Conservation (phyloP, 2,888 invertebrate genomes). For the Geotrupes spiniger region DNA sequence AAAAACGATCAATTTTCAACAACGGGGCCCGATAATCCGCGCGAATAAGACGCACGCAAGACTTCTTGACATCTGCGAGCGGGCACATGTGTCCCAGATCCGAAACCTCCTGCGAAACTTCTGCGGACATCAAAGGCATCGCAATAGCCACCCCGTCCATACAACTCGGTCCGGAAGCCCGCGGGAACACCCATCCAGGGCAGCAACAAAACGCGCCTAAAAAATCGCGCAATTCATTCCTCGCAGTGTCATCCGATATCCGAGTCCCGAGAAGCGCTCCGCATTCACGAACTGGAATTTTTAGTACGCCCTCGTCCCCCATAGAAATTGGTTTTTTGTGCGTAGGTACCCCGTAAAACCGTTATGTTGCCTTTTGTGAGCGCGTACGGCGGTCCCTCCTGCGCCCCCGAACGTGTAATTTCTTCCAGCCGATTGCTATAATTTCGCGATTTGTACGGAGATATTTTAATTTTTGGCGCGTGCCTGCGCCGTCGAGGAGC, state of each 20-base stretch:
- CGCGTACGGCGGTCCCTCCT: constrained; percentile 29
- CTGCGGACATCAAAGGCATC: constrained; percentile 6
- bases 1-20: too few species aligned
- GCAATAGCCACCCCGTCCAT: constrained; percentile 20
- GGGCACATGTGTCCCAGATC: not conserved
- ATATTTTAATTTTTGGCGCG: constrained; percentile 49
- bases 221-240: constrained; percentile 40
- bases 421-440: constrained; percentile 44
- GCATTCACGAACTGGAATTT: constrained; percentile 32
- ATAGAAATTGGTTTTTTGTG: constrained; percentile 42
- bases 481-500: constrained; percentile 30
- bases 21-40: too few species aligned
- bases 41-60: too few species aligned
- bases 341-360: constrained; percentile 36
- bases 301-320: constrained; percentile 36
- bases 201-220: constrained; percentile 42
- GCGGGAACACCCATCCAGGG: constrained; percentile 43
- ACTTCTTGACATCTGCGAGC: too few species aligned
- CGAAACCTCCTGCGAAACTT: constrained; percentile 1
- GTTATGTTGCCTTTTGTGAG: constrained; percentile 42
- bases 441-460: constrained; percentile 45
- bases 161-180: constrained; percentile 47
- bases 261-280: constrained; percentile 36
- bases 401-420: constrained; percentile 42
- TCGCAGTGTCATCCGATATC: constrained; percentile 46